Conservation (phyloP, 2,888 invertebrate species). For the Diarsia dahlii region DNA sequence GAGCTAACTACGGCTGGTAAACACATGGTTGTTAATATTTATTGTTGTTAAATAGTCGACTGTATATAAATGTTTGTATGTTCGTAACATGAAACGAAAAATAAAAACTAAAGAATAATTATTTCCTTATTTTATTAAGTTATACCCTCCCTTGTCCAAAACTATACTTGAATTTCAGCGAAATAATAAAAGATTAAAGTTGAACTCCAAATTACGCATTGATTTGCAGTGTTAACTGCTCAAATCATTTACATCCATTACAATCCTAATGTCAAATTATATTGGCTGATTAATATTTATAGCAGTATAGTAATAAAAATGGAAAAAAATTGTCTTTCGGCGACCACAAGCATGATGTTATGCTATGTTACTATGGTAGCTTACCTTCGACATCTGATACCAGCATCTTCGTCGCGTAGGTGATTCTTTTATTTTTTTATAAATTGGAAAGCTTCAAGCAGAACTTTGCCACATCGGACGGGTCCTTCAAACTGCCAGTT, state of each 20-base stretch:
- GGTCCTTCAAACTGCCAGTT: neutral
- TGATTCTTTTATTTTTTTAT: neutral
- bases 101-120: constrained; percentile 57
- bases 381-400: neutral
- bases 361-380: neutral
- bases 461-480: neutral
- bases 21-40: constrained; percentile 64
- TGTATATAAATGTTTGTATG: constrained; percentile 60
- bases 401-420: neutral
- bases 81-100: constrained; percentile 49
- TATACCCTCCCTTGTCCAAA: neutral
- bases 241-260: neutral
- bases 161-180: neutral
- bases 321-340: neutral
- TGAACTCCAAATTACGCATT: neutral
- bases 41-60: constrained; percentile 54
- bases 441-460: neutral
- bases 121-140: constrained; percentile 19
- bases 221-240: neutral
- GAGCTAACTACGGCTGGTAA: constrained; percentile 86
- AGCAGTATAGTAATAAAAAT: neutral
- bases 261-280: neutral
- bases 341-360: too few species aligned
- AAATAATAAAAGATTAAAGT: neutral
- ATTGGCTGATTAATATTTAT: neutral